Evolutionary conservation across 2,113 vertebrate genomes (phyloP).

Genomic region (Neodon shergylaensis): DNA sequence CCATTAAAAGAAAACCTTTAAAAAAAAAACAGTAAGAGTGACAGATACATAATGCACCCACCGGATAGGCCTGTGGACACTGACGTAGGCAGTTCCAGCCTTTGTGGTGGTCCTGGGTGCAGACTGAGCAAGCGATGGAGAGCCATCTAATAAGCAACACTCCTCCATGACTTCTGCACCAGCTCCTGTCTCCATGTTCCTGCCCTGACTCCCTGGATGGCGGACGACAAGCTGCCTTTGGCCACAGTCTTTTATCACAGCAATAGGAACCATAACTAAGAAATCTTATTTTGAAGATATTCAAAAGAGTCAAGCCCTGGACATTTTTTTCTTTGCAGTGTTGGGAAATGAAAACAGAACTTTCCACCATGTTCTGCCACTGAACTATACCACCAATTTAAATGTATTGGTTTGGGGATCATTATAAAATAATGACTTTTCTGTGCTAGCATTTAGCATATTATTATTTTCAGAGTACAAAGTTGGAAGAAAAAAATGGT

Average conservation of each 20-base stretch:
- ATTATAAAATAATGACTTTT: conserved; percentile 40
- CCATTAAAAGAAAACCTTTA: not conserved
- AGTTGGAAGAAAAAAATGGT: conserved; percentile 3
- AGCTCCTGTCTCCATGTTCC: not conserved
- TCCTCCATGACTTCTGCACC: not conserved
- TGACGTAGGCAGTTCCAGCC: not conserved
- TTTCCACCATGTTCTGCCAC: not conserved
- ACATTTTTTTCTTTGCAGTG: not conserved
- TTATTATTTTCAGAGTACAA: conserved; percentile 15
- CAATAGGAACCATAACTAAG: not conserved
- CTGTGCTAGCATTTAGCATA: conserved; percentile 10
- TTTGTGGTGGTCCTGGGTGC: not conserved
- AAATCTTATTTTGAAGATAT: conserved; percentile 20
- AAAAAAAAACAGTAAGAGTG: not conserved
- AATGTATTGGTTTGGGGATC: not conserved
- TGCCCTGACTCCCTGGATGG: not conserved
- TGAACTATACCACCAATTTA: not conserved
- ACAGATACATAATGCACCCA: not conserved
- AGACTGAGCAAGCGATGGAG: not conserved
- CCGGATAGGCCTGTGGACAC: not conserved
- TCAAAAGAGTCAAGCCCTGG: not conserved
- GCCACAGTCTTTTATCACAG: not conserved
- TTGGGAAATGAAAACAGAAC: not conserved
- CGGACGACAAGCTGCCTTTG: not conserved
- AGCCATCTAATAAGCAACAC: not conserved